Percentiles rank a stretch among this genome's conserved stretches.
phyloP scores from a whole-genome alignment of 1,140 invertebrate genomes.

The Heliothis virescens region DNA sequence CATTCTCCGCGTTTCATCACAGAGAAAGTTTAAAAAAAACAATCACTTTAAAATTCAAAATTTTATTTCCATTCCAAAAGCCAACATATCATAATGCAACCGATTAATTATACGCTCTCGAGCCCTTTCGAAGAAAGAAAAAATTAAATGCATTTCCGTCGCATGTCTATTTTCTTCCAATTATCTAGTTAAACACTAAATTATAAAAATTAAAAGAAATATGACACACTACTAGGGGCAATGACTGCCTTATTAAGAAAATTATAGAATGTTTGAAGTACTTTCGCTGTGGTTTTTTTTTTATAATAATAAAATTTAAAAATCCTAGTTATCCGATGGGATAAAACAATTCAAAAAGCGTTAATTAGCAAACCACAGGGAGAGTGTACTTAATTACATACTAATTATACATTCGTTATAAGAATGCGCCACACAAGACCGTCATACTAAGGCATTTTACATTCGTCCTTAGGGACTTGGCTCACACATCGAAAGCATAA shows the following conservation, averaged over 20 bases:
- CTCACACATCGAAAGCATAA: slow-evolving; percentile 41
- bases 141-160: slow-evolving; percentile 81
- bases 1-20: no score
- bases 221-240: slow-evolving; percentile 78
- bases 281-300: slow-evolving; percentile 59
- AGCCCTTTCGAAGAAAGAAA: slow-evolving; percentile 67
- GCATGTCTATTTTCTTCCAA: slow-evolving; percentile 75
- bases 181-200: slow-evolving; percentile 67
- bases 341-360: slow-evolving; percentile 32
- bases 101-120: slow-evolving; percentile 57
- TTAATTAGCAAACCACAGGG: slow-evolving; percentile 55
- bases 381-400: slow-evolving; percentile 52
- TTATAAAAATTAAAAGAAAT: slow-evolving; percentile 79
- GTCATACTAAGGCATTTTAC: slow-evolving; percentile 46
- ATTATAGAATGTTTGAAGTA: slow-evolving; percentile 58
- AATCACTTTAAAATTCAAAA: slow-evolving; percentile 52
- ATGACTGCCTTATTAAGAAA: slow-evolving; percentile 59
- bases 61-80: slow-evolving; percentile 83
- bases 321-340: slow-evolving; percentile 36
- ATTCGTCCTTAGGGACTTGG: slow-evolving; percentile 26
- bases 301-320: slow-evolving; percentile 40
- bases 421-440: slow-evolving; percentile 49
- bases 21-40: neutral
- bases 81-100: slow-evolving; percentile 79
- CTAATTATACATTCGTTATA: slow-evolving; percentile 49